These are phyloP conservation scores for Diadema setosum DNA, from an alignment of 35 echinoderm and acorn worm genomes.

Conservation along the genomic window DNA sequence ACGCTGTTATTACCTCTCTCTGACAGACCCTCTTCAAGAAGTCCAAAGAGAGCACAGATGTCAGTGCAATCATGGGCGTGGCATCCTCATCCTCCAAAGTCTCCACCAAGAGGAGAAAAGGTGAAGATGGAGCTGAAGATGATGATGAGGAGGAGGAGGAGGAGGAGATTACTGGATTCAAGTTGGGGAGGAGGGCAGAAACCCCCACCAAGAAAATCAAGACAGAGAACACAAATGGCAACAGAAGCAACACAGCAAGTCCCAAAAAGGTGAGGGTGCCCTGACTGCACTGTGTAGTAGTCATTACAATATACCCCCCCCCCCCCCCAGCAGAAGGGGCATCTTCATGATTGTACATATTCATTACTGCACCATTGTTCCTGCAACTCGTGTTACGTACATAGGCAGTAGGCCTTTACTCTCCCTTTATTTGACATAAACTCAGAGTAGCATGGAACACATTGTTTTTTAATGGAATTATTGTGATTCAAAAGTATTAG, in stretches of 20 bases:
- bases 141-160: not conserved
- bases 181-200: not conserved
- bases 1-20: not conserved
- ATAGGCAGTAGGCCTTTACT: no score
- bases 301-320: no score
- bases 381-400: no score
- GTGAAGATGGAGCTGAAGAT: not conserved
- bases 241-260: not conserved
- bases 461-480: no score
- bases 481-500: no score
- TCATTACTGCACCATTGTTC: no score
- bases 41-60: conserved; percentile 79
- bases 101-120: not conserved
- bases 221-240: not conserved
- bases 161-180: not conserved
- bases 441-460: no score
- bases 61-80: conserved; percentile 16
- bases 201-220: conserved; percentile 73
- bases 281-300: no score
- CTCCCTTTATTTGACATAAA: no score
- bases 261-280: conserved; percentile 27
- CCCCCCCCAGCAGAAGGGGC: no score
- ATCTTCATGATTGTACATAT: no score
- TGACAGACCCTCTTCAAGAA: conserved; percentile 68
- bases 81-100: not conserved